Base-by-base conservation (phyloP, 2,797 vertebrate genomes). In the Xiphorhynchus erythropygius region DNA sequence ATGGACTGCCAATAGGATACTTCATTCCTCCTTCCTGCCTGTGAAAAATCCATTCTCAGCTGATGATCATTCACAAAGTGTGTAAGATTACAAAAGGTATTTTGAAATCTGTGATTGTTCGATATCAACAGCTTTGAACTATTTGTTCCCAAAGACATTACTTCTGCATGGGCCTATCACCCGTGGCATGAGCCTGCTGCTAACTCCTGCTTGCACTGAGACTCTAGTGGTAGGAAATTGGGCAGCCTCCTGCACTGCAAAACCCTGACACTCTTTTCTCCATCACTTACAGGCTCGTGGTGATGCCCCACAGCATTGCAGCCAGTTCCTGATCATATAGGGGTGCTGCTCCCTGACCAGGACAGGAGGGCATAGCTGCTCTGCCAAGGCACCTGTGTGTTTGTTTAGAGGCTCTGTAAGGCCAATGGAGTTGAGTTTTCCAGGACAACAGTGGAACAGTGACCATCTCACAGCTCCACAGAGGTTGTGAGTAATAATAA, bases 221-320 rank as follows among this genome's bases (percentile, higher is more conserved):
- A n/a, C n/a, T 60, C 22, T 8, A 11, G 8, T 0, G 0, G 28
- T 19, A 0, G 0, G 63, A 82, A 32, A 37, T 33, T 3, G 1
- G 50, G 12, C 30, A 77, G 33, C 52, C 39, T 33, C 9, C 18
- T 13, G 12, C 14, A 27, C 13, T 46, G 37, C n/a, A 69, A 83
- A 44, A 32, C 28, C n/a, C 27, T 24, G 5, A 25, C 14, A 17
- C 3, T n/a, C 30, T 14, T 24, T 59, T 19, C 30, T 59, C 28
- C 30, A 44, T 13, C 0, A 5, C 62, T 69, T 69, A 35, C 53
- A 71, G 42, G 35, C 21, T 71, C 27, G 37, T 7, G 24, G 46
- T 35, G 62, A 46, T 30, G 39, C 5, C 35, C 15, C 37, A 33
- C 1, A 1, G 22, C 35, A 84, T 13, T 3, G 5, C 41, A 60